Percentiles rank a stretch among this genome's conserved stretches.
Conservation (phyloP, 2,113 vertebrate species). For the Lamprotornis superbus region DNA sequence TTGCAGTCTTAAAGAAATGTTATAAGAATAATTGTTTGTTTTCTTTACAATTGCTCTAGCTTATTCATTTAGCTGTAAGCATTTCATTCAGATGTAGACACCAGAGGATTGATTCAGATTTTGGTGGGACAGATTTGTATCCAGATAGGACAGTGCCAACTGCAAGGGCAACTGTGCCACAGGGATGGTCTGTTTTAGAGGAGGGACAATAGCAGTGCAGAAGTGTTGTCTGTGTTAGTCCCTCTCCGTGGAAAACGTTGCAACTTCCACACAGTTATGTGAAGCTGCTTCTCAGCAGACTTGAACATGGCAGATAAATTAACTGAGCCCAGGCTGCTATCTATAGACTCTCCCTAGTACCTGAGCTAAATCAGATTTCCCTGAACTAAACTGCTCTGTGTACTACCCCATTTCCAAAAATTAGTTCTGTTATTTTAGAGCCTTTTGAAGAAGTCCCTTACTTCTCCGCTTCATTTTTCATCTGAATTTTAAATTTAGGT, state of each 20-base stretch:
- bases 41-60: constrained; percentile 42
- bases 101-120: neutral
- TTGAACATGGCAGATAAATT: neutral
- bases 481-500: neutral
- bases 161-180: neutral
- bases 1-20: constrained; percentile 39
- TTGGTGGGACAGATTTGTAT: constrained; percentile 7
- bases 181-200: neutral
- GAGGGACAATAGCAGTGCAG: neutral
- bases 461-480: neutral
- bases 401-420: neutral
- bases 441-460: neutral
- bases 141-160: neutral
- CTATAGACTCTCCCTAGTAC: neutral
- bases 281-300: neutral
- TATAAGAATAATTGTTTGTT: constrained; percentile 47
- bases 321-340: neutral
- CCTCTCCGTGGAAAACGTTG: neutral
- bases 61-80: constrained; percentile 4
- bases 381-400: neutral
- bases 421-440: neutral
- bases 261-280: neutral
- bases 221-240: neutral
- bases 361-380: neutral
- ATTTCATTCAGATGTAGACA: neutral